These are phyloP conservation scores for Listronotus oregonensis DNA, from an alignment of 1,140 invertebrate genomes.

Conservation along the genomic window DNA sequence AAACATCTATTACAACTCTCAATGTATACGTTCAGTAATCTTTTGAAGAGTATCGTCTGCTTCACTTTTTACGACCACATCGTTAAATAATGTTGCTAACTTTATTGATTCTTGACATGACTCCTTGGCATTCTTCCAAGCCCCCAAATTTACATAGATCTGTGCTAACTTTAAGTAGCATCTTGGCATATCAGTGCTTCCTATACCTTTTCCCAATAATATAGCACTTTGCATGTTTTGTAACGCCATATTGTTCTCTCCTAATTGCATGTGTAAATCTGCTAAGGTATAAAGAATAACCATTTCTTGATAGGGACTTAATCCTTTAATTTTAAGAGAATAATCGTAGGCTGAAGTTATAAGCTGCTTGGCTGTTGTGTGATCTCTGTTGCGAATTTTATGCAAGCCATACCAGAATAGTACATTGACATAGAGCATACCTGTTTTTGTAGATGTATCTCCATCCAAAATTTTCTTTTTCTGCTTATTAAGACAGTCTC, in stretches of 20 bases:
- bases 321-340: constrained; percentile 49
- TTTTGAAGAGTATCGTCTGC: constrained; percentile 35
- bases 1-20: background rate
- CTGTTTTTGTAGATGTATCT: constrained; percentile 49
- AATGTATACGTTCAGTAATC: constrained; percentile 17
- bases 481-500: constrained; percentile 50
- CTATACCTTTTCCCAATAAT: constrained; percentile 50
- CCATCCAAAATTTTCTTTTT: constrained; percentile 48
- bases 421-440: constrained; percentile 51
- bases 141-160: constrained; percentile 49
- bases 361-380: constrained; percentile 45
- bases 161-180: constrained; percentile 51
- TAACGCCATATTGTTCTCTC: constrained; percentile 48
- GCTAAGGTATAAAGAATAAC: constrained; percentile 51
- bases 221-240: constrained; percentile 51
- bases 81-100: constrained; percentile 47
- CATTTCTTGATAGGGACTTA: constrained; percentile 53
- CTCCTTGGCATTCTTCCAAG: constrained; percentile 42
- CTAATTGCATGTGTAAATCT: constrained; percentile 50
- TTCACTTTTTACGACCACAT: constrained; percentile 42
- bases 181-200: constrained; percentile 51
- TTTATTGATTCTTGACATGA: constrained; percentile 46
- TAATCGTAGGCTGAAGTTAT: constrained; percentile 50
- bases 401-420: constrained; percentile 54
- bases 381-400: constrained; percentile 47